Evolutionary conservation across 2,797 vertebrate genomes (phyloP).

Genomic region (Lepilemur septentrionalis): DNA sequence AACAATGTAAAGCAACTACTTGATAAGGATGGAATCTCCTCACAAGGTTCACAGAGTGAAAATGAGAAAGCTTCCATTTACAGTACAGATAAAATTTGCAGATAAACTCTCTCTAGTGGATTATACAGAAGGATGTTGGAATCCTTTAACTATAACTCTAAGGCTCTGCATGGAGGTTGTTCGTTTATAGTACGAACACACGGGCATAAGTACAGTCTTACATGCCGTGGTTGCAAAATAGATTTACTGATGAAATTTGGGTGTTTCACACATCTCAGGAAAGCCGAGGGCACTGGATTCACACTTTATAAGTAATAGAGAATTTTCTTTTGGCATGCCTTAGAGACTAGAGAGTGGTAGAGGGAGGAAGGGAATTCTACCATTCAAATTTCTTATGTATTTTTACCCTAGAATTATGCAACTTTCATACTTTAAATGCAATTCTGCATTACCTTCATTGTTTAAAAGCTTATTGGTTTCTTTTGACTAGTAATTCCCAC

Average conservation of each 20-base stretch:
- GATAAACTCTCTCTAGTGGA: not conserved
- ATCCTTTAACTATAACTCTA: not conserved
- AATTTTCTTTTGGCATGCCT: not conserved
- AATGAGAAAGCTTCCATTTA: not conserved
- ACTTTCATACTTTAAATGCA: not conserved
- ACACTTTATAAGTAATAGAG: not conserved
- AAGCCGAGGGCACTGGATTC: not conserved
- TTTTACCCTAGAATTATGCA: not conserved
- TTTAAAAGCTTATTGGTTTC: not conserved
- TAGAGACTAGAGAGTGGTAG: not conserved
- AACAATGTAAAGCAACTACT: not conserved
- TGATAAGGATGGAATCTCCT: not conserved
- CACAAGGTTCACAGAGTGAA: not conserved
- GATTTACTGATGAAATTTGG: not conserved
- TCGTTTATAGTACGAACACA: not conserved
- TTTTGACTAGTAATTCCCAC: not conserved
- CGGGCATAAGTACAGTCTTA: not conserved
- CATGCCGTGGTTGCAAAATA: not conserved
- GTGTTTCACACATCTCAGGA: not conserved
- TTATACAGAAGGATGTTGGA: not conserved
- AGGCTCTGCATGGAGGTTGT: not conserved
- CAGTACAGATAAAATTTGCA: not conserved
- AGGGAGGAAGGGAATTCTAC: not conserved
- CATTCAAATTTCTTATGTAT: not conserved
- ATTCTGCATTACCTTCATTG: not conserved